Base-by-base conservation (phyloP, 2,888 invertebrate genomes). In the Lithodes maja region DNA sequence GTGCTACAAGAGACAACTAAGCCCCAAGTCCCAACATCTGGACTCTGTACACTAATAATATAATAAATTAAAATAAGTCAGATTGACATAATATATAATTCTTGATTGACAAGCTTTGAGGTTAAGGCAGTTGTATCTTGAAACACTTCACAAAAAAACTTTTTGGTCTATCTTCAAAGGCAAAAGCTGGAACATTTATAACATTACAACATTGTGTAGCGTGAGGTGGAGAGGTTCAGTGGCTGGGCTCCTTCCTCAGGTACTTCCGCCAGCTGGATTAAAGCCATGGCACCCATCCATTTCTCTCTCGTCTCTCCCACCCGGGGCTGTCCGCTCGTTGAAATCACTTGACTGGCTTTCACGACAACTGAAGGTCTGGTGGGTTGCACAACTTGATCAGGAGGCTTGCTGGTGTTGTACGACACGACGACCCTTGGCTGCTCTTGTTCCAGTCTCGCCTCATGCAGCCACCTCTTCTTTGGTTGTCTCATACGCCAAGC, bases 391-490 rank as follows among this genome's bases (percentile, higher is more conserved):
- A n/a, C 71, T n/a, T 12, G 17, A 71, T 71, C 71, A n/a, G 17
- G 12, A 17, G 12, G 71, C 5, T n/a, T 3, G 17, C 17, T n/a
- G 12, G 71, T n/a, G 71, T 92, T 86, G 52, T 87, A 55, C 53
- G 68, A n/a, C 7, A 12, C 55, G 12, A n/a, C 12, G 52, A 61
- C 15, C 87, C 71, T 71, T 2, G 52, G 71, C 50, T 78, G 54
- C 5, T 83, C 92, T 49, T 92, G 92, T 90, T 95, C 94, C 69
- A 94, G 92, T 80, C 94, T 94, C 2, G 95, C 95, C 93, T 95
- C 95, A 1, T 95, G 93, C 15, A 95, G 93, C 95, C 95, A 95
- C 50, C 95, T 94, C 92, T 95, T 95, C 93, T 95, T 95, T 33
- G 95, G 95, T 92, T 95, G 94, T 82, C 90, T 80, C 90, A 90